phyloP scores from a whole-genome alignment of 2,113 vertebrate species.

The Cygnus atratus region DNA sequence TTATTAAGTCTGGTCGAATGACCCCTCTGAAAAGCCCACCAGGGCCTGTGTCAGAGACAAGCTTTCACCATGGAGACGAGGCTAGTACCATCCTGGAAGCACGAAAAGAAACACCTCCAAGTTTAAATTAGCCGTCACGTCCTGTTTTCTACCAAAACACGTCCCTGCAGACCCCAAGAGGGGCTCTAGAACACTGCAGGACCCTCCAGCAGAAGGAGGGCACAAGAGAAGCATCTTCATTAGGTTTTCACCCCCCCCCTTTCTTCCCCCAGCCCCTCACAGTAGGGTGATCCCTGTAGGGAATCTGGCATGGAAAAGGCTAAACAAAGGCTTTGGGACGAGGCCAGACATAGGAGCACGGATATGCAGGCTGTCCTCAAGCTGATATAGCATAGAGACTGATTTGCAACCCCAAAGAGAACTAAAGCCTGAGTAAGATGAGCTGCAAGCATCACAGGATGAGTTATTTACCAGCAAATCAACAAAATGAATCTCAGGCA shows the following conservation, averaged over 20 bases:
- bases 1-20: not conserved
- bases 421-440: conserved; percentile 4
- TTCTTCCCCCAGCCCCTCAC: not conserved
- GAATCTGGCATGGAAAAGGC: not conserved
- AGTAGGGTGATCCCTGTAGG: conserved; percentile 1
- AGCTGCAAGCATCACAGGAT: not conserved
- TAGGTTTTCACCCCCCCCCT: not conserved
- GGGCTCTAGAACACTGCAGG: not conserved
- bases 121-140: not conserved
- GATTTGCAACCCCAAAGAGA: conserved; percentile 33
- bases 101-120: not conserved
- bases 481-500: conserved; percentile 1
- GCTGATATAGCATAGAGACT: not conserved
- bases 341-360: not conserved
- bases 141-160: not conserved
- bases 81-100: not conserved
- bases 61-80: not conserved
- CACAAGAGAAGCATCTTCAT: conserved; percentile 20
- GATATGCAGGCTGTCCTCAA: not conserved
- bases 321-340: conserved; percentile 48
- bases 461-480: conserved; percentile 35
- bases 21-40: not conserved
- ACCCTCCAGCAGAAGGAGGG: not conserved
- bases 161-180: not conserved
- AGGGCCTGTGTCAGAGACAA: not conserved